A percentile compares a stretch with the other conserved stretches of the same genome.
phyloP scores from a whole-genome alignment of 2,888 invertebrate species.

The Archips crataeganus region DNA sequence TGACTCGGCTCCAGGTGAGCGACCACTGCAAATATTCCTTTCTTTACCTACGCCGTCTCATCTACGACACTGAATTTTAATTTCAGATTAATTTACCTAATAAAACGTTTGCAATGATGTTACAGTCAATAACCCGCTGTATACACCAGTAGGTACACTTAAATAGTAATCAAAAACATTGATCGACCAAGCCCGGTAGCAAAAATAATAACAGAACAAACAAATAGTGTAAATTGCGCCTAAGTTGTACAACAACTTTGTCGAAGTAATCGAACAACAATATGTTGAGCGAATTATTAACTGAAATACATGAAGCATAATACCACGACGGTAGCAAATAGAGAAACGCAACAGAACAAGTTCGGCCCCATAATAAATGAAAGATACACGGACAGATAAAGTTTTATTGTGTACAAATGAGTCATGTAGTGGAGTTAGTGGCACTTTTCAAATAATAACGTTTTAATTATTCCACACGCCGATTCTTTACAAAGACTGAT shows the following conservation, averaged over 20 bases:
- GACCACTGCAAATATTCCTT: background rate
- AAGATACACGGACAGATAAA: conserved; percentile 55
- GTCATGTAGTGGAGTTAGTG: conserved; percentile 47
- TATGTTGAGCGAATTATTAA: conserved; percentile 5
- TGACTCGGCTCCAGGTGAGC: conserved; percentile 27
- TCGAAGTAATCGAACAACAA: conserved; percentile 19
- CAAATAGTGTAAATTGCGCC: conserved; percentile 31
- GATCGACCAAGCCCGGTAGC: conserved; percentile 25
- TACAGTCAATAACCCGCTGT: background rate
- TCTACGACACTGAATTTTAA: background rate
- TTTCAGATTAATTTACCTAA: background rate
- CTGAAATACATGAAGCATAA: conserved; percentile 5
- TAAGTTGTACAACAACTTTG: conserved; percentile 22
- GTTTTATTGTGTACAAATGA: conserved; percentile 56
- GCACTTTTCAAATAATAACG: conserved; percentile 31
- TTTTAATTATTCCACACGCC: conserved; percentile 2
- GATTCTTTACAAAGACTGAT: background rate
- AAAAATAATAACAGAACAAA: conserved; percentile 26
- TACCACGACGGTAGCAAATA: conserved; percentile 9
- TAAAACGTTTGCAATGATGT: background rate
- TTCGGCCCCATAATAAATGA: conserved; percentile 52
- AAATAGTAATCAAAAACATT: conserved; percentile 17
- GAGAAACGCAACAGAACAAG: conserved; percentile 24
- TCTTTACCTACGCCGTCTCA: background rate
- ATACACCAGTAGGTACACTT: too few species aligned